Conservation (phyloP, 2,113 vertebrate genomes). For the Macrotus californicus region DNA sequence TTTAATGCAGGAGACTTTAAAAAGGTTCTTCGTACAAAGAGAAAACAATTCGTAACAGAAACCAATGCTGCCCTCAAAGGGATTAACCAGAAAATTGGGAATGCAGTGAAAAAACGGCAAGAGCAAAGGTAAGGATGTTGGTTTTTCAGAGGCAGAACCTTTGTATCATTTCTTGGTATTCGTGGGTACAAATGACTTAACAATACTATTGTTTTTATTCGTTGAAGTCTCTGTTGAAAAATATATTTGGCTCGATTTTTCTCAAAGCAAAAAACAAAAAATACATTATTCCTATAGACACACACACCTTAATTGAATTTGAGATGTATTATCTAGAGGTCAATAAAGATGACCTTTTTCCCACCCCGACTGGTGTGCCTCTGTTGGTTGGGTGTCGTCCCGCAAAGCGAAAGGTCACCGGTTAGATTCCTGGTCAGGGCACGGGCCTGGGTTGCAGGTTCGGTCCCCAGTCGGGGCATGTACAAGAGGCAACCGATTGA, state of each 20-base stretch:
- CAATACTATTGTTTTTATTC: not conserved
- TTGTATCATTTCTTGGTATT: not conserved
- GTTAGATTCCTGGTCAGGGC: too few species aligned
- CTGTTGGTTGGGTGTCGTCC: too few species aligned
- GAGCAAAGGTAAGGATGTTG: conserved; percentile 80
- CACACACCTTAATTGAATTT: not conserved
- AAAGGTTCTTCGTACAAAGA: conserved; percentile 86
- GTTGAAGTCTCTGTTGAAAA: not conserved
- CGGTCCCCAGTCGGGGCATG: too few species aligned
- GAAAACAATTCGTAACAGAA: conserved; percentile 83
- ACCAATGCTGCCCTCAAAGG: conserved; percentile 86
- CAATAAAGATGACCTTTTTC: not conserved
- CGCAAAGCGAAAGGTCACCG: too few species aligned
- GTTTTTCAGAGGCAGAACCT: not conserved
- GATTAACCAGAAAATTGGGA: conserved; percentile 87
- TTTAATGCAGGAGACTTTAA: conserved; percentile 83
- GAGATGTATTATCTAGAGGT: not conserved
- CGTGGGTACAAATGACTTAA: not conserved
- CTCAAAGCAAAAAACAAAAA: not conserved
- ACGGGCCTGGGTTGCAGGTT: too few species aligned
- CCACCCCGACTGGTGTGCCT: too few species aligned
- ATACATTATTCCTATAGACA: not conserved
- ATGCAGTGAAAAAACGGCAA: conserved; percentile 84
- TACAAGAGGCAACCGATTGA: too few species aligned
- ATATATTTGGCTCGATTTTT: not conserved